phyloP scores from a whole-genome alignment of 2,888 invertebrate genomes.

The Alitta virens region DNA sequence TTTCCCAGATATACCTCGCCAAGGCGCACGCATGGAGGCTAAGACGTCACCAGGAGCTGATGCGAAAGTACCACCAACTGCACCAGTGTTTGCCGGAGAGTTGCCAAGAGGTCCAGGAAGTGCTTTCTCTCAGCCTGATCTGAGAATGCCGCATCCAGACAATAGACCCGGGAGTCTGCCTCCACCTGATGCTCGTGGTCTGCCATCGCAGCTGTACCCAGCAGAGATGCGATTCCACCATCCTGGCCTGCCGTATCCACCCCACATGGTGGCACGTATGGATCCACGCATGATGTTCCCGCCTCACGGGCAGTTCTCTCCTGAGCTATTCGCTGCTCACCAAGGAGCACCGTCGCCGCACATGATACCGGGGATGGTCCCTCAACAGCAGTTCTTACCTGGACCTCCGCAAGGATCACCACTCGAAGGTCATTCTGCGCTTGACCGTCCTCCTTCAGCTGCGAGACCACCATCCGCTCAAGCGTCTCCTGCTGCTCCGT shows the following conservation, averaged over 20 bases:
- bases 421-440: constrained; percentile 4
- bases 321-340: constrained; percentile 7
- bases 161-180: background rate
- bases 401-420: background rate
- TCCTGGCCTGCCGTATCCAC: background rate
- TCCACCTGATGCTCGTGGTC: background rate
- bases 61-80: constrained; percentile 64
- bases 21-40: constrained; percentile 60
- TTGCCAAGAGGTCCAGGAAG: background rate
- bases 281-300: constrained; percentile 33
- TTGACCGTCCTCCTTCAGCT: constrained; percentile 15
- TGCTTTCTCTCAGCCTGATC: constrained; percentile 63
- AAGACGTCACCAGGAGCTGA: constrained; percentile 60
- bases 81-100: background rate
- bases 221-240: constrained; percentile 10
- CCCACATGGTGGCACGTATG: constrained; percentile 26
- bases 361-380: background rate
- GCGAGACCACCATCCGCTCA: constrained; percentile 15
- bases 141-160: constrained; percentile 6
- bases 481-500: constrained; percentile 7
- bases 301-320: background rate
- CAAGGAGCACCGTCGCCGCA: constrained; percentile 5
- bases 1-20: constrained; percentile 35
- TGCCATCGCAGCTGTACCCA: constrained; percentile 2
- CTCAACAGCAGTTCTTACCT: background rate